These are phyloP conservation scores for Paralichthys olivaceus DNA, from an alignment of 2,113 vertebrate species.

Conservation along the genomic window DNA sequence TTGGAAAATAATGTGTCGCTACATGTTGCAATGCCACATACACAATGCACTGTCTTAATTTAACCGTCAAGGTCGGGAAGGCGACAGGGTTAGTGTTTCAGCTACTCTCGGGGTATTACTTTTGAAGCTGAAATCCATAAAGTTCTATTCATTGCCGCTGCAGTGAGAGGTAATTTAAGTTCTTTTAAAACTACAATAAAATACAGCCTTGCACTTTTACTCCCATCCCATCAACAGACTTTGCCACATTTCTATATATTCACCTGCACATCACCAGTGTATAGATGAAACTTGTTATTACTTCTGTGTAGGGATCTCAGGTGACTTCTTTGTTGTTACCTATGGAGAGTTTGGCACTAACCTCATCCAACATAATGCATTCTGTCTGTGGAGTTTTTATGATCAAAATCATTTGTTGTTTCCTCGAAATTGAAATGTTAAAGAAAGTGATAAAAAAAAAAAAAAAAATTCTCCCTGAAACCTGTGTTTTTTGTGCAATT, in stretches of 20 bases:
- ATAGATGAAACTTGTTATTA: neutral
- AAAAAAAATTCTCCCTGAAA: too few species aligned
- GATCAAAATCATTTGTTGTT: too few species aligned
- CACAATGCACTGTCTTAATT: neutral
- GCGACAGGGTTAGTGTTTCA: neutral
- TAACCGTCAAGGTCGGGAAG: neutral
- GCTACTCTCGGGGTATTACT: neutral
- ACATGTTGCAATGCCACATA: neutral
- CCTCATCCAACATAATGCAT: too few species aligned
- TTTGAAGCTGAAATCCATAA: neutral
- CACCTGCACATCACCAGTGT: neutral
- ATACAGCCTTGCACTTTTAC: neutral
- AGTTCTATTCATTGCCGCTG: neutral
- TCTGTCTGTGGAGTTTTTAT: too few species aligned
- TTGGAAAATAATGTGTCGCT: neutral
- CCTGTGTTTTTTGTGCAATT: too few species aligned
- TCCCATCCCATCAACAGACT: neutral
- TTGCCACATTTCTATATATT: neutral
- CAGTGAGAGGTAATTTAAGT: neutral
- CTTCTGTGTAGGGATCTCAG: too few species aligned
- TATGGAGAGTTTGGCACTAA: too few species aligned
- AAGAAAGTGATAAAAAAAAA: too few species aligned
- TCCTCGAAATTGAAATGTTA: too few species aligned
- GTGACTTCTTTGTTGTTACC: too few species aligned
- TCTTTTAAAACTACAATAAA: neutral